A percentile compares a stretch with the other conserved stretches of the same genome.
Evolutionary conservation across 64 coral and sea anemone species (phyloP).

Genomic region (Montipora capricornis): DNA sequence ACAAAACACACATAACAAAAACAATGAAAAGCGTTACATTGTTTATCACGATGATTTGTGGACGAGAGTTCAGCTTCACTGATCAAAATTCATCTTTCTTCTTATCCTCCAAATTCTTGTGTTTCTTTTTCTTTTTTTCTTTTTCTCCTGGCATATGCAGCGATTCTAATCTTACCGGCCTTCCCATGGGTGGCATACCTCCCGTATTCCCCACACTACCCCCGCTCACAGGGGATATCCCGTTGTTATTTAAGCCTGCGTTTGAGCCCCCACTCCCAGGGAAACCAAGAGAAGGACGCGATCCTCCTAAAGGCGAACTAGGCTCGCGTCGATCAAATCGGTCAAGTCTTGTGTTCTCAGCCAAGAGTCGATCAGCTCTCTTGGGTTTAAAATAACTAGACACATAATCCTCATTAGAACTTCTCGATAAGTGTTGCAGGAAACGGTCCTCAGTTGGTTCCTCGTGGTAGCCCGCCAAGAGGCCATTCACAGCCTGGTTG

Average conservation of each 20-base stretch:
- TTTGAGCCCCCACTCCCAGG: background rate
- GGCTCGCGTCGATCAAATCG: slow-evolving; percentile 46
- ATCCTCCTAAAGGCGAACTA: slow-evolving; percentile 33
- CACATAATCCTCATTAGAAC: slow-evolving; percentile 72
- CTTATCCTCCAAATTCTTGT: slow-evolving; percentile 39
- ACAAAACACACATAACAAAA: background rate
- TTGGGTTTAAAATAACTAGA: slow-evolving; percentile 94
- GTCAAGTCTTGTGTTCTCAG: slow-evolving; percentile 71
- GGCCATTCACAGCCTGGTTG: slow-evolving; percentile 82
- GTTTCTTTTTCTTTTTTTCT: slow-evolving; percentile 67
- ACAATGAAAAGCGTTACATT: background rate
- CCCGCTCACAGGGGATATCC: slow-evolving; percentile 8
- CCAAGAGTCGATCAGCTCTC: slow-evolving; percentile 84
- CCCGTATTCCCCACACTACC: slow-evolving; percentile 27
- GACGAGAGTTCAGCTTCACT: background rate
- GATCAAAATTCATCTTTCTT: slow-evolving; percentile 28
- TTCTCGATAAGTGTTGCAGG: slow-evolving; percentile 79
- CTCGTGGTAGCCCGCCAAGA: slow-evolving; percentile 59
- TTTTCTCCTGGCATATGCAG: slow-evolving; percentile 57
- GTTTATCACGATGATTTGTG: background rate
- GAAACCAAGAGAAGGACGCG: slow-evolving; percentile 30
- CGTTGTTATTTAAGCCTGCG: background rate
- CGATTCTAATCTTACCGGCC: slow-evolving; percentile 67
- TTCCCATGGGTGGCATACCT: slow-evolving; percentile 2
- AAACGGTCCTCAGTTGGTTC: slow-evolving; percentile 84